Base-by-base conservation (phyloP, 2,888 invertebrate species). In the Lepidonotus clava region DNA sequence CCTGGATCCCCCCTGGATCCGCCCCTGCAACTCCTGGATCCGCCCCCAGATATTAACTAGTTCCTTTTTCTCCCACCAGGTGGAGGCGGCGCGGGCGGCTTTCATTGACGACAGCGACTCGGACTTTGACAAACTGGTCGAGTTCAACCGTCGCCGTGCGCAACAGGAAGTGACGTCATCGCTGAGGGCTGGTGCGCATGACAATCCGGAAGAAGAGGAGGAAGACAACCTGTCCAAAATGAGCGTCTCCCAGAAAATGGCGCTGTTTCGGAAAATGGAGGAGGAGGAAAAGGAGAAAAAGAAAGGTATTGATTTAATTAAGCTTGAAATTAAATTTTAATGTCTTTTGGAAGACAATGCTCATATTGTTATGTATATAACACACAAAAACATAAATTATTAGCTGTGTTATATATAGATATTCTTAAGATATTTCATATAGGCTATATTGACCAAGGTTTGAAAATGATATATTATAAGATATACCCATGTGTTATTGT, bases 181-280 rank as follows among this genome's bases (percentile, higher is more conserved):
- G 21, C 36, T n/a, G 28, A 18, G 21, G 8, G 36, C 77, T 8
- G 53, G n/a, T 21, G n/a, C n/a, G n/a, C n/a, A n/a, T n/a, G 61
- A 77, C 24, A 28, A 32, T 14, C 21, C 28, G 5, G 67, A 24
- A 2, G 34, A 38, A 46, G 83, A 83, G 67, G 85, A n/a, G 2
- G 46, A 85, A n/a, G 86, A 86, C 24, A 56, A 80, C 38, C 80
- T 80, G 14, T 86, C 77, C 6, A 86, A 86, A 24, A 46, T 86
- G 77, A 40, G 40, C 40, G 56, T 86, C 80, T 21, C 28, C 18
- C 77, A 86, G 80, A 86, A 86, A 36, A 86, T 86, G 86, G 34
- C 53, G 38, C 40, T 86, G 53, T 86, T 86, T 85, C 67, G 76
- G 21, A 85, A 85, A 36, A 85, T 86, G 86, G 86, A 86, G 61